These are phyloP conservation scores for Bombyx huttoni DNA, from an alignment of 2,888 invertebrate species.

Conservation along the genomic window DNA sequence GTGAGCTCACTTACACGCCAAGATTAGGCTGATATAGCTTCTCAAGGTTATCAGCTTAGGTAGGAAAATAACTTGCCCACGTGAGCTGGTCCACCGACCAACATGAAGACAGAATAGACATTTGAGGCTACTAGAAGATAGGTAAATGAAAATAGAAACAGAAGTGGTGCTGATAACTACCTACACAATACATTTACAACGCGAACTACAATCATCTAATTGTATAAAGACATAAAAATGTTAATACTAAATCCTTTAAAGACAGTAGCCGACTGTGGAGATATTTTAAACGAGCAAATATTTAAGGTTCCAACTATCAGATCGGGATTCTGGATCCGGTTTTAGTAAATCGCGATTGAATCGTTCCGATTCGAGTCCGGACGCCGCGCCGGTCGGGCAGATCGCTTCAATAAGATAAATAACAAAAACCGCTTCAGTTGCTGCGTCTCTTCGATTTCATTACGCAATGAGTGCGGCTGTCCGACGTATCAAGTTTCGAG, in stretches of 20 bases:
- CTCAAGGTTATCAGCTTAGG: too few species aligned
- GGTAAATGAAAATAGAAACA: too few species aligned
- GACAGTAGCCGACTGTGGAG: neutral
- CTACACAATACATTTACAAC: too few species aligned
- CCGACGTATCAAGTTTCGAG: constrained; percentile 30
- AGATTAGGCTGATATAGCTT: too few species aligned
- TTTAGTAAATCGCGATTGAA: constrained; percentile 51
- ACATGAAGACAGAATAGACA: too few species aligned
- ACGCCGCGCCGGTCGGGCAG: constrained; percentile 7
- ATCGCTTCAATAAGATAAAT: constrained; percentile 8
- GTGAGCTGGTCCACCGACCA: too few species aligned
- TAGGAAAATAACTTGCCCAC: too few species aligned
- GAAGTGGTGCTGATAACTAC: too few species aligned
- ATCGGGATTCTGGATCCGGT: constrained; percentile 44
- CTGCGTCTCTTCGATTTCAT: constrained; percentile 31
- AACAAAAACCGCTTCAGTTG: constrained; percentile 2
- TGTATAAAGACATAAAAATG: too few species aligned
- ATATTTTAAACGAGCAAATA: constrained; percentile 24
- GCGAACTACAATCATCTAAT: too few species aligned
- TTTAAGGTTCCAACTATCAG: constrained; percentile 24
- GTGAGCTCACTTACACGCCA: too few species aligned
- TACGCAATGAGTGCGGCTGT: constrained; percentile 24
- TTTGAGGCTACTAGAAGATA: too few species aligned
- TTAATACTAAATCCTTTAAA: neutral
- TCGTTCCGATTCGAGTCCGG: constrained; percentile 20